Evolutionary conservation across 2,113 vertebrate genomes (phyloP).

Genomic region (Lutjanus erythropterus): DNA sequence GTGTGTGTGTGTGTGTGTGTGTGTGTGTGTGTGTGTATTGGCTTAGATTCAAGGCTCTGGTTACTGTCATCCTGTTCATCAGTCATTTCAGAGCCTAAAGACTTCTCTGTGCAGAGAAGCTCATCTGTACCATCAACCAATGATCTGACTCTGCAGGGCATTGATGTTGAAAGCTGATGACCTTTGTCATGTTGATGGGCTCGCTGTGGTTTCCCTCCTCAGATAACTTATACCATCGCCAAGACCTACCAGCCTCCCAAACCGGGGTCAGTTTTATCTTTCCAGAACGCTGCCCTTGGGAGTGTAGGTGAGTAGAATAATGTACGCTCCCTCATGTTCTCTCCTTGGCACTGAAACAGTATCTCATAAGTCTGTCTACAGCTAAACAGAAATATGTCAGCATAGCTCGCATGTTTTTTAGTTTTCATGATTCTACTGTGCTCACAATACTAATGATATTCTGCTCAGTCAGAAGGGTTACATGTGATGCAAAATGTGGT

Average conservation of each 20-base stretch:
- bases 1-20: constrained; percentile 77
- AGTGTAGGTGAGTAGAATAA: constrained; percentile 81
- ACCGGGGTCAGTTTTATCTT: constrained; percentile 81
- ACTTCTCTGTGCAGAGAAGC: constrained; percentile 24
- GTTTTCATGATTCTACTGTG: neutral
- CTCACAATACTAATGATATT: neutral
- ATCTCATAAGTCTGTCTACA: constrained; percentile 6
- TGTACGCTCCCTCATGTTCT: neutral
- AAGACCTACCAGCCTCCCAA: constrained; percentile 88
- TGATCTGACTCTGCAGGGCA: constrained; percentile 16
- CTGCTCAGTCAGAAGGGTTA: neutral
- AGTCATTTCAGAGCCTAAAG: constrained; percentile 2
- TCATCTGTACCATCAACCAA: constrained; percentile 10
- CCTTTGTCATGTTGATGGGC: constrained; percentile 64
- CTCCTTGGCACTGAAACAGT: neutral
- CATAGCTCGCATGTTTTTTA: neutral
- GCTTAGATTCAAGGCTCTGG: constrained; percentile 5
- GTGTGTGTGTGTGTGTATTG: constrained; percentile 65
- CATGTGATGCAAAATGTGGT: too few relatives aligned
- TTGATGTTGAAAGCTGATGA: constrained; percentile 50
- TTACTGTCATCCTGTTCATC: constrained; percentile 19
- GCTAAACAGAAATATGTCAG: neutral
- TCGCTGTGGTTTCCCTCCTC: constrained; percentile 57
- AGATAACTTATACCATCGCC: constrained; percentile 88
- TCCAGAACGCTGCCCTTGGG: constrained; percentile 87